Percentiles rank a stretch among this genome's conserved stretches.
phyloP scores from a whole-genome alignment of 2,113 vertebrate genomes.

The Drymodes brunneopygia region DNA sequence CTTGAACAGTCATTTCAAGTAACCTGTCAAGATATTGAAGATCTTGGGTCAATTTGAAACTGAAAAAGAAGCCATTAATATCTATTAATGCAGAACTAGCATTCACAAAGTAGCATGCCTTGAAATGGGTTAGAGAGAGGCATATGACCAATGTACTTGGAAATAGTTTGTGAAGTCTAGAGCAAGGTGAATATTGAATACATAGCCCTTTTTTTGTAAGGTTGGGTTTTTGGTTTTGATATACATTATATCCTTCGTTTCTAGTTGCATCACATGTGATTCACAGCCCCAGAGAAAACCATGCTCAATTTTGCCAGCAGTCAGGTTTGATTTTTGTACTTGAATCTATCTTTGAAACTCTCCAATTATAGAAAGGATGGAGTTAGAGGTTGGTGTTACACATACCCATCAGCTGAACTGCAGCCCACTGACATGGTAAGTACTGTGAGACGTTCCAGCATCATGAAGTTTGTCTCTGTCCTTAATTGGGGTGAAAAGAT shows the following conservation, averaged over 20 bases:
- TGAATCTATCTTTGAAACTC: background rate
- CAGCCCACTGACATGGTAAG: background rate
- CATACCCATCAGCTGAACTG: background rate
- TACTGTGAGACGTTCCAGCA: background rate
- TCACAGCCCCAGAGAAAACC: background rate
- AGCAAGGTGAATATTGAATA: background rate
- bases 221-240: background rate
- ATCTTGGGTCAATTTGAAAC: constrained; percentile 9
- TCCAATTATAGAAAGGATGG: background rate
- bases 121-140: background rate
- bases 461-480: background rate
- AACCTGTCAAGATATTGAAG: background rate
- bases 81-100: background rate
- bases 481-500: background rate
- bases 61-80: background rate
- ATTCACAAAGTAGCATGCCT: background rate
- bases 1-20: constrained; percentile 6
- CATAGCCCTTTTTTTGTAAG: background rate
- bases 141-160: background rate
- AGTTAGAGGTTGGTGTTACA: background rate
- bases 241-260: background rate
- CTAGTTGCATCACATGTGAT: background rate
- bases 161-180: background rate
- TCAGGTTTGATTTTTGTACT: background rate
- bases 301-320: background rate